Percentiles rank a stretch among this genome's conserved stretches.
These are phyloP conservation scores for Antheraea assamensis DNA, from an alignment of 2,888 invertebrate species.

Conservation along the genomic window DNA sequence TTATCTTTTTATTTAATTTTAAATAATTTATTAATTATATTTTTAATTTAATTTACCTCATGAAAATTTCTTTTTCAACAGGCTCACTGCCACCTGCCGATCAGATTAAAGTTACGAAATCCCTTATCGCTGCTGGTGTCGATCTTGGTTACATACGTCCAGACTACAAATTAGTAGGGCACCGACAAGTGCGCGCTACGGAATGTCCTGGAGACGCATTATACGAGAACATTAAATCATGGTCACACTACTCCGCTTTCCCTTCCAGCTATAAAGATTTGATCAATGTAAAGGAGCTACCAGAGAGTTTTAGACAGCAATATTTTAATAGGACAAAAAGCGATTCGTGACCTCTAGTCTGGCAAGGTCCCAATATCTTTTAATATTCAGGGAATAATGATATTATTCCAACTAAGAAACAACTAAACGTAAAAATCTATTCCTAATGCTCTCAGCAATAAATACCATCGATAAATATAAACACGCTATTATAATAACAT, in stretches of 20 bases:
- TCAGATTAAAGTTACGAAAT: conserved; percentile 82
- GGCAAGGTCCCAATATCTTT: neutral
- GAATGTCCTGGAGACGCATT: conserved; percentile 85
- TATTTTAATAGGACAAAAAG: conserved; percentile 6
- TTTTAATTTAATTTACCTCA: neutral
- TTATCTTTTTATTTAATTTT: no score
- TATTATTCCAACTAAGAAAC: no score
- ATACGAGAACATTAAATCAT: conserved; percentile 81
- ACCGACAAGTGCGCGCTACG: conserved; percentile 68
- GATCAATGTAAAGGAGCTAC: conserved; percentile 41
- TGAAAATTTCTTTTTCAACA: conserved; percentile 46
- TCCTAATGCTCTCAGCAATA: no score
- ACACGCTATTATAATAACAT: no score
- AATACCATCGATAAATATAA: no score
- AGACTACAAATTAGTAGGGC: conserved; percentile 41
- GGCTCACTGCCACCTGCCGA: conserved; percentile 81
- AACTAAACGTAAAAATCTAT: no score
- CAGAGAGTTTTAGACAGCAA: conserved; percentile 33
- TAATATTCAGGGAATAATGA: no score
- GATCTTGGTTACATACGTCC: conserved; percentile 81
- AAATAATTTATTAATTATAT: no score
- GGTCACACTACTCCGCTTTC: conserved; percentile 78
- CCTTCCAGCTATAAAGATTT: conserved; percentile 50
- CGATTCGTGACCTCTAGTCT: neutral
- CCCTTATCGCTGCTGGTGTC: conserved; percentile 84